Evolutionary conservation across 1,140 invertebrate genomes (phyloP).

Genomic region (Neodiprion virginianus): DNA sequence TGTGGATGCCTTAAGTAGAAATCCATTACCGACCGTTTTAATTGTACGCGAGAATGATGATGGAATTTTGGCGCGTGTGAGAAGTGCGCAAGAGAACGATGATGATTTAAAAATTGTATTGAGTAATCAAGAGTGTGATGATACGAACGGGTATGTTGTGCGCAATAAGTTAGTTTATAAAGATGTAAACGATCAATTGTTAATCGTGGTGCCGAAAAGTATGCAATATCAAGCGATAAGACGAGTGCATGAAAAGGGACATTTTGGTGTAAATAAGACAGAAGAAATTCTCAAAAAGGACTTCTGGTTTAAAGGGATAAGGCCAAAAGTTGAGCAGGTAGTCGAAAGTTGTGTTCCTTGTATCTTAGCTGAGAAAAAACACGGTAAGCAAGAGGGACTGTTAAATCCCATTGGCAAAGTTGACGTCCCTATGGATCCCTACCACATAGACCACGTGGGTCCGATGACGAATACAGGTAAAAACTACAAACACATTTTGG

Average conservation of each 20-base stretch:
- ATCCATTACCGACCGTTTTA: conserved; percentile 23
- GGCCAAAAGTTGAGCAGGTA: conserved; percentile 11
- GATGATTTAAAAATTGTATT: too few species aligned
- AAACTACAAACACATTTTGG: conserved; percentile 13
- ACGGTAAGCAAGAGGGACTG: conserved; percentile 12
- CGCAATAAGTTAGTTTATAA: too few species aligned
- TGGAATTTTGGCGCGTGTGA: conserved; percentile 3
- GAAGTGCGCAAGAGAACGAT: not conserved
- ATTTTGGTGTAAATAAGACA: conserved; percentile 21
- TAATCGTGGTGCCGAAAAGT: not conserved
- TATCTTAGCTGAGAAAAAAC: conserved; percentile 15
- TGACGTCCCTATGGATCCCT: not conserved
- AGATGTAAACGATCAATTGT: too few species aligned
- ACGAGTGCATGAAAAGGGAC: not conserved
- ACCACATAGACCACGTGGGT: conserved; percentile 25
- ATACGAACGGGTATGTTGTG: too few species aligned
- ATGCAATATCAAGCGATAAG: too few species aligned
- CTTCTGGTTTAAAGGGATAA: conserved; percentile 17
- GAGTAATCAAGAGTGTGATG: too few species aligned
- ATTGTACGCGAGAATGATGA: not conserved
- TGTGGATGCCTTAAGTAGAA: conserved; percentile 34
- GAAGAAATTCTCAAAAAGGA: conserved; percentile 16
- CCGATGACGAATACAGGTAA: conserved; percentile 14
- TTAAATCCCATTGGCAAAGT: conserved; percentile 11
- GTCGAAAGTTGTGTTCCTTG: conserved; percentile 22